phyloP scores from a whole-genome alignment of 2,113 vertebrate species.

The Urocitellus parryii region DNA sequence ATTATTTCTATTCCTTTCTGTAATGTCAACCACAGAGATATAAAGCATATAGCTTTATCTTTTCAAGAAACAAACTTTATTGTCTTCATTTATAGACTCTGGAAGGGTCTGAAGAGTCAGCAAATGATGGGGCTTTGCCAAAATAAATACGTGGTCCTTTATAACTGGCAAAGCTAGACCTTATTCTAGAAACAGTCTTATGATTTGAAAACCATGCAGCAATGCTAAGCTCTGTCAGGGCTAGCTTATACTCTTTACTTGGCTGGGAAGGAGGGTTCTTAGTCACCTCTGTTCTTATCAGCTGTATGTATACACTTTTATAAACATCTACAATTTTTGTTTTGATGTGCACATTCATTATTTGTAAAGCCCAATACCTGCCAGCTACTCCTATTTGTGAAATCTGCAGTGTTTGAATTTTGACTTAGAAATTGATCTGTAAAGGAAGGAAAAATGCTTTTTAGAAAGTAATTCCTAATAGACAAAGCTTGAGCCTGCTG shows the following conservation, averaged over 20 bases:
- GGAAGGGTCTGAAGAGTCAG: slow-evolving; percentile 69
- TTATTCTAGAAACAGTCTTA: slow-evolving; percentile 55
- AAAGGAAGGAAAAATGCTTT: slow-evolving; percentile 79
- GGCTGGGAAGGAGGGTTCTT: background rate
- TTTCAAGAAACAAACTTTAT: slow-evolving; percentile 67
- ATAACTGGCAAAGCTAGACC: slow-evolving; percentile 49
- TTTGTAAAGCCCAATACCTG: slow-evolving; percentile 46
- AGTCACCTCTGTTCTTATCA: slow-evolving; percentile 8
- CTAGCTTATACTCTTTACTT: background rate
- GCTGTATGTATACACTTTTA: background rate
- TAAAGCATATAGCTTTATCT: slow-evolving; percentile 34
- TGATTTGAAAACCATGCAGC: slow-evolving; percentile 50
- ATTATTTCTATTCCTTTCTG: slow-evolving; percentile 73
- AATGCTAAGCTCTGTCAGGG: background rate
- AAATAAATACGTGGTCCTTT: slow-evolving; percentile 73
- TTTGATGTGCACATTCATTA: slow-evolving; percentile 64
- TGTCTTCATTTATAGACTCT: slow-evolving; percentile 76
- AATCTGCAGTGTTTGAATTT: slow-evolving; percentile 77
- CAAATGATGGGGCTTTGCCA: slow-evolving; percentile 78
- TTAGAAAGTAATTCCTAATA: slow-evolving; percentile 76
- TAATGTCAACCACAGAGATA: slow-evolving; percentile 57
- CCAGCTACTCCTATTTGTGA: slow-evolving; percentile 67
- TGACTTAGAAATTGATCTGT: slow-evolving; percentile 79
- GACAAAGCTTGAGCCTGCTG: slow-evolving; percentile 57
- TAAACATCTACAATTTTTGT: slow-evolving; percentile 39